phyloP scores from a whole-genome alignment of 2,888 invertebrate genomes.

The Micoletzkya japonica region DNA sequence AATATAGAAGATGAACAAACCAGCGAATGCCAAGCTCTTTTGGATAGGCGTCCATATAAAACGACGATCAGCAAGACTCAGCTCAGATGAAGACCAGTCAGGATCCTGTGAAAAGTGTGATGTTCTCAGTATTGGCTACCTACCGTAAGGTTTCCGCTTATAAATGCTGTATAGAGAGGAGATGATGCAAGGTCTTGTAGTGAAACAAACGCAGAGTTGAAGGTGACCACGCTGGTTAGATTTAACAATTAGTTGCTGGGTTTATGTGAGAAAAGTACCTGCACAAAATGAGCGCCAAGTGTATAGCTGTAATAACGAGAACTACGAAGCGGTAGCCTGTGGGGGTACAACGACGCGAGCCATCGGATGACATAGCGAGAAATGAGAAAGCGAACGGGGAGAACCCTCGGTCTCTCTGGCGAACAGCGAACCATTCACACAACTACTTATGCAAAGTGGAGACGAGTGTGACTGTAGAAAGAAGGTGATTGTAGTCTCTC shows the following conservation, averaged over 20 bases:
- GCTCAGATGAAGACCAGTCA: slow-evolving; percentile 7
- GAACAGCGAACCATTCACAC: too few species aligned
- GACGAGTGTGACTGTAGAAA: too few species aligned
- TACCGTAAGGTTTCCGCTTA: neutral
- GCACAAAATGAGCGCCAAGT: neutral
- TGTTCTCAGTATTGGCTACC: neutral
- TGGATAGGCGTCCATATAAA: slow-evolving; percentile 9
- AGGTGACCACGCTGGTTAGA: slow-evolving; percentile 1
- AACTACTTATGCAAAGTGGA: too few species aligned
- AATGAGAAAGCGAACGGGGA: too few species aligned
- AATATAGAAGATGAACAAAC: neutral
- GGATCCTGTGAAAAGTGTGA: neutral
- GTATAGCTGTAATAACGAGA: neutral
- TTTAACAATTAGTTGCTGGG: neutral
- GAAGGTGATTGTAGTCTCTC: too few species aligned
- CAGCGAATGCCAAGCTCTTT: slow-evolving; percentile 2
- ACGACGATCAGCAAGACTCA: neutral
- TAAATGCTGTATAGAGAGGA: neutral
- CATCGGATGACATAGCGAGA: too few species aligned
- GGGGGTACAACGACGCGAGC: too few species aligned
- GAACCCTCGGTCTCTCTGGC: too few species aligned
- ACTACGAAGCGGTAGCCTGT: slow-evolving; percentile 20
- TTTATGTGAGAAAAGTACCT: neutral
- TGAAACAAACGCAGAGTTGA: slow-evolving; percentile 8
- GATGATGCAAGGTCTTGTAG: slow-evolving; percentile 18